phyloP scores from a whole-genome alignment of 2,113 vertebrate species.

The Picathartes gymnocephalus region DNA sequence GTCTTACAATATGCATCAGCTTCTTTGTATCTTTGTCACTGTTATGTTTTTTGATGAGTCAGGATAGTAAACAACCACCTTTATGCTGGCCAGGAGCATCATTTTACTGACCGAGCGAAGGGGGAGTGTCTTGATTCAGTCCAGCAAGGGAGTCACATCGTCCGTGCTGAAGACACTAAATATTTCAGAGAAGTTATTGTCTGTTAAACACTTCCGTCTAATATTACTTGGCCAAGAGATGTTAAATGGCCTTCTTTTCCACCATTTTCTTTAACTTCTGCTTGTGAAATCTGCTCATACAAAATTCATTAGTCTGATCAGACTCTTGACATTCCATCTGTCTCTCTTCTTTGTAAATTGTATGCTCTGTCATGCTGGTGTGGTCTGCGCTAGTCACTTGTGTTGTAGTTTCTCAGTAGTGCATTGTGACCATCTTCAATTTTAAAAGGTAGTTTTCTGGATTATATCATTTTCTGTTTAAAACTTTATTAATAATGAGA shows the following conservation, averaged over 20 bases:
- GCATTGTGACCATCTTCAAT: background rate
- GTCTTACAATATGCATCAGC: background rate
- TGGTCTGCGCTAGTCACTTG: background rate
- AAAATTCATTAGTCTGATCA: background rate
- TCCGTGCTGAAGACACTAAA: background rate
- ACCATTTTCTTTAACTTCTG: background rate
- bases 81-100: background rate
- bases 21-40: background rate
- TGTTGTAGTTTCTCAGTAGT: background rate
- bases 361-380: background rate
- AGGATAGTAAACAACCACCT: background rate
- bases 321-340: background rate
- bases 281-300: background rate
- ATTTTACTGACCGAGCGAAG: background rate
- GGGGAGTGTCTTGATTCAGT: background rate
- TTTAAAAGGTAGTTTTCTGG: background rate
- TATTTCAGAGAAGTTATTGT: background rate
- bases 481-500: background rate
- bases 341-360: background rate
- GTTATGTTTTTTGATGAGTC: background rate
- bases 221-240: background rate
- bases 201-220: background rate
- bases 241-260: background rate
- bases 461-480: background rate
- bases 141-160: fast-evolving